Percentiles rank a stretch among this genome's conserved stretches.
phyloP scores from a whole-genome alignment of 2,888 invertebrate genomes.

The Gisinianus flammeolus region DNA sequence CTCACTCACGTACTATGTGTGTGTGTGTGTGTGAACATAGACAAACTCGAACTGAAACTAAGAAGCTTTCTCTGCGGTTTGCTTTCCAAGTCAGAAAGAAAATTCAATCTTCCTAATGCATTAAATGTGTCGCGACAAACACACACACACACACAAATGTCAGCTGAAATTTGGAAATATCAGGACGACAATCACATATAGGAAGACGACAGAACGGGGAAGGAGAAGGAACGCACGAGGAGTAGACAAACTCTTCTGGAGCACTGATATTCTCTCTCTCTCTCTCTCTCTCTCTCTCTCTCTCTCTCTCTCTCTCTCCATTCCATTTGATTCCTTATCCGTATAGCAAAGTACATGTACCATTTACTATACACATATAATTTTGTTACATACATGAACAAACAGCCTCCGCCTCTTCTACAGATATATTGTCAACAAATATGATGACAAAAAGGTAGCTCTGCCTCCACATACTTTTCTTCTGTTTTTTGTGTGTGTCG shows the following conservation, averaged over 20 bases:
- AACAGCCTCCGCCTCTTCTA: neutral
- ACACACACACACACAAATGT: constrained; percentile 53
- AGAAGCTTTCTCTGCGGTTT: constrained; percentile 51
- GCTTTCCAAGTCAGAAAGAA: constrained; percentile 53
- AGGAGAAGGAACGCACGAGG: neutral
- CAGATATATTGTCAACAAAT: neutral
- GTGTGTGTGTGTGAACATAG: neutral
- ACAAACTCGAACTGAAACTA: constrained; percentile 28
- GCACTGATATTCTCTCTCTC: neutral
- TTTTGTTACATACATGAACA: neutral
- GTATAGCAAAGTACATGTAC: neutral
- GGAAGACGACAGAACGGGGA: constrained; percentile 11
- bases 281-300: neutral
- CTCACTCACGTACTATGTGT: neutral
- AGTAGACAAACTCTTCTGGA: too few species aligned
- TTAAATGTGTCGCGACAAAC: constrained; percentile 56
- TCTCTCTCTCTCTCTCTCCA: neutral
- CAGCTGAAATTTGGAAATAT: constrained; percentile 50
- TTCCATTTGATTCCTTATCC: neutral
- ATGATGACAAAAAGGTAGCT: constrained; percentile 9
- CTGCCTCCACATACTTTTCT: too few species aligned
- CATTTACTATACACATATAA: neutral
- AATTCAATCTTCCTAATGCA: constrained; percentile 59
- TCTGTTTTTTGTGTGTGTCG: too few species aligned
- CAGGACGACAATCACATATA: constrained; percentile 40